Conservation (phyloP, 37 sponge, comb jelly and placozoan species). For the Dysidea cf. avara region DNA sequence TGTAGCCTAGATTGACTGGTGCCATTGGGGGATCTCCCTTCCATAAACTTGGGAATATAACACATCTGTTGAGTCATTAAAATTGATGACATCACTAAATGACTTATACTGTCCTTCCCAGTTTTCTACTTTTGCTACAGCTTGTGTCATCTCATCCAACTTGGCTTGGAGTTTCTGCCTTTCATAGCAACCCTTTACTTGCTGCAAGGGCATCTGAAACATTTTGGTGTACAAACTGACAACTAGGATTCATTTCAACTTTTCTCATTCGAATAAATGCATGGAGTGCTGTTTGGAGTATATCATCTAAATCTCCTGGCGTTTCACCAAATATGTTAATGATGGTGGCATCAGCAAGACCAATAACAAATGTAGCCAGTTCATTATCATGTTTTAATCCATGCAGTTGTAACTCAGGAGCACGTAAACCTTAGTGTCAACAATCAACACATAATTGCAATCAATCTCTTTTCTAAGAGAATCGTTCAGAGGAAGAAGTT, state of each 20-base stretch:
- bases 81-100: slow-evolving; percentile 35
- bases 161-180: slow-evolving; percentile 9
- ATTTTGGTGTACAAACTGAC: slow-evolving; percentile 51
- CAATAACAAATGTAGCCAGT: slow-evolving; percentile 36
- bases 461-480: background rate
- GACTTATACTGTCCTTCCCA: background rate
- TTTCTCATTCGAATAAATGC: slow-evolving; percentile 45
- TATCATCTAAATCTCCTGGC: slow-evolving; percentile 25
- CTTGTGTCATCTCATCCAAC: slow-evolving; percentile 22
- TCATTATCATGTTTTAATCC: slow-evolving; percentile 48
- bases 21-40: slow-evolving; percentile 55
- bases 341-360: slow-evolving; percentile 20
- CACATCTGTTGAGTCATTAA: slow-evolving; percentile 37
- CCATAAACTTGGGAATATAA: too few relatives aligned
- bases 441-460: slow-evolving; percentile 21
- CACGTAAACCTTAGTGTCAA: slow-evolving; percentile 39
- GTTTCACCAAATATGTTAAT: slow-evolving; percentile 47
- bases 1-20: slow-evolving; percentile 23
- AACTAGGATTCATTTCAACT: slow-evolving; percentile 14
- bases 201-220: slow-evolving; percentile 12
- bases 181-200: slow-evolving; percentile 1
- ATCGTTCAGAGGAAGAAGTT: slow-evolving; percentile 20
- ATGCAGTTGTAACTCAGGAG: slow-evolving; percentile 46
- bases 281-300: slow-evolving; percentile 30
- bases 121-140: slow-evolving; percentile 28